phyloP scores from a whole-genome alignment of 2,888 invertebrate species.

The Erebia epiphron region DNA sequence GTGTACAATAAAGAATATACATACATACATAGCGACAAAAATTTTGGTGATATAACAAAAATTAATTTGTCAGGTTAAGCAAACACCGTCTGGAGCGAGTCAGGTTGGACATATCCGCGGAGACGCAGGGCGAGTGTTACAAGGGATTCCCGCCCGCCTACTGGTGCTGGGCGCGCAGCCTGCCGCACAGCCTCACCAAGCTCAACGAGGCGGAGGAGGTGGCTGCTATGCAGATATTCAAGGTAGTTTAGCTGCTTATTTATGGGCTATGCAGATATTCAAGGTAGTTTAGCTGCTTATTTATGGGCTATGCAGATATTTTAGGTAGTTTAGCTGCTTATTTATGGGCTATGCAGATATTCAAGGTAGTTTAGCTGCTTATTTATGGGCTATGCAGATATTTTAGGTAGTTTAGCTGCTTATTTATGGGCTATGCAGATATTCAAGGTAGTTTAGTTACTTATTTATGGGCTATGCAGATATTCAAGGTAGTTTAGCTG shows the following conservation, averaged over 20 bases:
- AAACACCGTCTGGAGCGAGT: slow-evolving; percentile 92
- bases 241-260: slow-evolving; percentile 58
- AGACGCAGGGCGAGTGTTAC: slow-evolving; percentile 91
- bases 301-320: no score
- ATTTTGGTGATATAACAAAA: not conserved
- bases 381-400: slow-evolving; percentile 93
- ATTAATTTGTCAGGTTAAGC: slow-evolving; percentile 80
- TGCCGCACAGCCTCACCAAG: slow-evolving; percentile 92
- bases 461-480: slow-evolving; percentile 93
- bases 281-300: no score
- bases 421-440: slow-evolving; percentile 95
- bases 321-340: no score
- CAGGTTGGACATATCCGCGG: slow-evolving; percentile 74
- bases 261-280: no score
- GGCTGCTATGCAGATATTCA: slow-evolving; percentile 93
- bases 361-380: slow-evolving; percentile 83
- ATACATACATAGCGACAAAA: not conserved
- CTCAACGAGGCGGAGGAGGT: slow-evolving; percentile 94
- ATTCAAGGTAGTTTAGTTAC: slow-evolving; percentile 85
- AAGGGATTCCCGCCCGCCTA: slow-evolving; percentile 92
- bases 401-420: slow-evolving; percentile 85
- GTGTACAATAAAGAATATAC: no score
- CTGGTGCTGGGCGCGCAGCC: slow-evolving; percentile 94
- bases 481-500: slow-evolving; percentile 85
- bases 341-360: slow-evolving; percentile 86